Percentiles rank a stretch among this genome's conserved stretches.
Conservation (phyloP, 2,797 vertebrate genomes). For the Melanotaenia boesemani region DNA sequence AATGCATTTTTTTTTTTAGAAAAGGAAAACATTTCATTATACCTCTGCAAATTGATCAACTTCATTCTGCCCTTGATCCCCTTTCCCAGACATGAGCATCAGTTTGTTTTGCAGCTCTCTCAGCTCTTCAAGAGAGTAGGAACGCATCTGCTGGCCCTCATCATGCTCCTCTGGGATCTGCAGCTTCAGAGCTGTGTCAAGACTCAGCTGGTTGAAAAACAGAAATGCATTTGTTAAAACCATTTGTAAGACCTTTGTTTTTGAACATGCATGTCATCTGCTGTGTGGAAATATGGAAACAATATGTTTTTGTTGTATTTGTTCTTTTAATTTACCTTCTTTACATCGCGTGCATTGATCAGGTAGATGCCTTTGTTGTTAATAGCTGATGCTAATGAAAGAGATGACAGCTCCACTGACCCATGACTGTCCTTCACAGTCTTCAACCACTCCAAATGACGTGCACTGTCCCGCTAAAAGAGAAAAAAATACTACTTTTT, state of each 20-base stretch:
- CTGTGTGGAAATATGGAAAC: neutral
- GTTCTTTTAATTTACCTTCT: conserved; percentile 69
- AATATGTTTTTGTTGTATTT: neutral
- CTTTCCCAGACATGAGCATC: conserved; percentile 98
- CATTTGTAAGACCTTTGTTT: neutral
- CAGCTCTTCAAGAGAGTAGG: conserved; percentile 90
- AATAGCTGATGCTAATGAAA: conserved; percentile 92
- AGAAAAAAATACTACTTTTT: conserved; percentile 14
- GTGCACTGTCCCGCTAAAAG: conserved; percentile 89
- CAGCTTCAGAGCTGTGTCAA: conserved; percentile 85
- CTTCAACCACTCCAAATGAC: conserved; percentile 94
- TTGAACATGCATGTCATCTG: neutral
- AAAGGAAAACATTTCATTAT: conserved; percentile 14
- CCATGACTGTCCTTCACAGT: conserved; percentile 97
- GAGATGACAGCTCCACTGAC: conserved; percentile 94
- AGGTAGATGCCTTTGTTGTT: conserved; percentile 91
- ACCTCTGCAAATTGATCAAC: conserved; percentile 95
- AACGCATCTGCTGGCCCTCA: conserved; percentile 57
- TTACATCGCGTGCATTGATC: conserved; percentile 80
- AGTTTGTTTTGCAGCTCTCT: conserved; percentile 95
- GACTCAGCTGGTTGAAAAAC: conserved; percentile 81
- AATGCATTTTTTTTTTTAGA: fast-evolving
- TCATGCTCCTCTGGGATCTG: conserved; percentile 83
- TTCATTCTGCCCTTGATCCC: conserved; percentile 88
- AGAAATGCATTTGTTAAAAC: neutral